Evolutionary conservation across 2,797 vertebrate species (phyloP), one percentile per base, ranked within the genome.

Genomic region (Phoebastria nigripes): DNA sequence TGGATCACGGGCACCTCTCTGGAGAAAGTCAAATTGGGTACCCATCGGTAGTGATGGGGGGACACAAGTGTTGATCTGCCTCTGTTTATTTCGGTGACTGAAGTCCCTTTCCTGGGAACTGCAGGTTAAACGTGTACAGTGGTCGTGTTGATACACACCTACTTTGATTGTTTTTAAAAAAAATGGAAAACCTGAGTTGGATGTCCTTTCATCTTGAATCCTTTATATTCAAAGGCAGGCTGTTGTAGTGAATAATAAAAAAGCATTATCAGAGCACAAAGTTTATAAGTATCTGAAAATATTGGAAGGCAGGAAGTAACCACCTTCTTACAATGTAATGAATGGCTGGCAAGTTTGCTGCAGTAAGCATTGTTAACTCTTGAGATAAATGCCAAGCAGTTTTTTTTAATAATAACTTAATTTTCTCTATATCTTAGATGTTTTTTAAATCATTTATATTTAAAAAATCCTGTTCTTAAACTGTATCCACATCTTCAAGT

Each of bases 261-360:
- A 39, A 59, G 15, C 4, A 0, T 62, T 78, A 8, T 62, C 42
- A 8, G 39, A 54, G 17, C 19, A 22, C 26, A 24, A 5, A 41
- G 15, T 28, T 46, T 55, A 7, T 9, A 24, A 21, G n/a, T 22
- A 12, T 17, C 17, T 56, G 41, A 37, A 58, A 67, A 29, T 35
- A 41, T 4, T 18, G 22, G 22, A 77, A 67, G 29, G 54, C 26
- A 9, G 42, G 59, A 56, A 31, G 22, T 20, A 46, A 20, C 22
- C 14, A 11, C 26, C 15, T 15, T 49, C 42, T 63, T n/a, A 7
- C 0, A 12, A 1, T 15, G 8, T 46, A 24, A 0, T 2, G 24
- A 58, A 61, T 22, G 22, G 10, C 29, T 67, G 29, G 15, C n/a
- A 31, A 0, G 8, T 19, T 82, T 58, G 55, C 28, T 77, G 6